phyloP scores from a whole-genome alignment of 2,797 vertebrate genomes.

The Petrocephalus sullivani region DNA sequence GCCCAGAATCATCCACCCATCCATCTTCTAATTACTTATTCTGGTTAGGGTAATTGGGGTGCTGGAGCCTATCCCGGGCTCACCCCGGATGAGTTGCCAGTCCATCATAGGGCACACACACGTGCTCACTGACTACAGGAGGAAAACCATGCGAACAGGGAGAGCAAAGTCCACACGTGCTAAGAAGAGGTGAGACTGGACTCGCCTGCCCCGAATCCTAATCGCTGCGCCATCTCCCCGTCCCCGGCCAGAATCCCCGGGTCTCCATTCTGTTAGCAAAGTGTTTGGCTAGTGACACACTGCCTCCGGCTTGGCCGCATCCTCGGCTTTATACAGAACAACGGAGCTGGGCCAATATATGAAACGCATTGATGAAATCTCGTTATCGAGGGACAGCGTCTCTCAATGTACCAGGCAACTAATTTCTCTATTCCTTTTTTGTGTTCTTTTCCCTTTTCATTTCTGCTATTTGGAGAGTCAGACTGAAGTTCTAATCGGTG shows the following conservation, averaged over 20 bases:
- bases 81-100: neutral
- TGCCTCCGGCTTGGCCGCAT: neutral
- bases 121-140: neutral
- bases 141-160: neutral
- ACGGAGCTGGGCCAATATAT: neutral
- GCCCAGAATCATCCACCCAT: neutral
- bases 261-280: conserved; percentile 4
- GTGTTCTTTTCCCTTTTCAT: neutral
- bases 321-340: neutral
- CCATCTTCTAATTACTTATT: neutral
- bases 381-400: neutral
- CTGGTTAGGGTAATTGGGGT: neutral
- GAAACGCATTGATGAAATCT: neutral
- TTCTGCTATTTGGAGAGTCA: neutral
- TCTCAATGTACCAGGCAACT: neutral
- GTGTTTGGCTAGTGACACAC: neutral
- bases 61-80: neutral
- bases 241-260: neutral
- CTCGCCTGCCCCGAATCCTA: neutral
- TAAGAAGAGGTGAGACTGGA: neutral
- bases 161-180: neutral
- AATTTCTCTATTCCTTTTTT: neutral
- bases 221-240: neutral
- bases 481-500: neutral
- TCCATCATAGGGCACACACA: neutral